phyloP scores from a whole-genome alignment of 2,113 vertebrate genomes.

The Planiliza haematocheilus region DNA sequence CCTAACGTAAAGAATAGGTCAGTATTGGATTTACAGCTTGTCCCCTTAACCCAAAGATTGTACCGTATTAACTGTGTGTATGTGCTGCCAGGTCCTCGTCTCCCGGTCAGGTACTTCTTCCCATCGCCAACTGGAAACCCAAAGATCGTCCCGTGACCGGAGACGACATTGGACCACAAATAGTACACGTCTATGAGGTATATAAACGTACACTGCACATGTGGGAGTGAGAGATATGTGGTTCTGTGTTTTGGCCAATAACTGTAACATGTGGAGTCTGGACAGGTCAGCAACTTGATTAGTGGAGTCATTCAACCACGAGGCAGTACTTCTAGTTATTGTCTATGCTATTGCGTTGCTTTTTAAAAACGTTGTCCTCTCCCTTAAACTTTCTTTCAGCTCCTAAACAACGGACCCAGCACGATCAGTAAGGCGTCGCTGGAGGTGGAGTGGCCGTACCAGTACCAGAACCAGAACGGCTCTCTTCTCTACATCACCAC shows the following conservation, averaged over 20 bases:
- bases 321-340: too few species aligned
- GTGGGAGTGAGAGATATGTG: too few species aligned
- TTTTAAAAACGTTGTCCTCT: too few species aligned
- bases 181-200: conserved; percentile 97
- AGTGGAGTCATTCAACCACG: too few species aligned
- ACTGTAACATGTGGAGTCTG: too few species aligned
- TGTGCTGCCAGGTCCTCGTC: conserved; percentile 86
- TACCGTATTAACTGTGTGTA: neutral
- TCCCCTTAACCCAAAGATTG: neutral
- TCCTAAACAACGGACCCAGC: conserved; percentile 94
- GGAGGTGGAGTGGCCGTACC: conserved; percentile 91
- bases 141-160: conserved; percentile 86
- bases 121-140: conserved; percentile 93
- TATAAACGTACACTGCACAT: too few species aligned
- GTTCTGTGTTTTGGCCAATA: too few species aligned
- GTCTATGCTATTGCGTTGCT: too few species aligned
- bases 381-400: conserved; percentile 78
- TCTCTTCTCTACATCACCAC: conserved; percentile 90
- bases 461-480: conserved; percentile 84
- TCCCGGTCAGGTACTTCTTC: conserved; percentile 93
- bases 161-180: conserved; percentile 94
- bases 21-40: too few species aligned
- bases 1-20: too few species aligned
- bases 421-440: conserved; percentile 94
- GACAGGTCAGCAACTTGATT: too few species aligned